A percentile compares a stretch with the other conserved stretches of the same genome.
These are phyloP conservation scores for Drosophila ercepeae DNA, from an alignment of 1,140 invertebrate species.

Conservation along the genomic window DNA sequence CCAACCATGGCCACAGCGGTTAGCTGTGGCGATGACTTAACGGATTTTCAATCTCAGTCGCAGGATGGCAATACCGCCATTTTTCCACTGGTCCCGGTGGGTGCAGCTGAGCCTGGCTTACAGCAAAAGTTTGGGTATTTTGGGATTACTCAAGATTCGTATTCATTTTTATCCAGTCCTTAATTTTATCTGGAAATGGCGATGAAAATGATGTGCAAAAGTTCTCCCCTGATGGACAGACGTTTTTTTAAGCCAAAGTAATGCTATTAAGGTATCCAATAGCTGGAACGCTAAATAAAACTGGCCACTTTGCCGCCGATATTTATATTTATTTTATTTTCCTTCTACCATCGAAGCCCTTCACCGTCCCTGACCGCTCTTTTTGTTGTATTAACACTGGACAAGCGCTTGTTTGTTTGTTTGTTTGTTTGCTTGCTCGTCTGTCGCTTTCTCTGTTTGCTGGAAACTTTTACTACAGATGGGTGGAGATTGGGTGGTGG, in stretches of 20 bases:
- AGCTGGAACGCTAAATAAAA: constrained; percentile 27
- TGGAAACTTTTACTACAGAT: constrained; percentile 69
- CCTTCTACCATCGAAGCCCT: constrained; percentile 2
- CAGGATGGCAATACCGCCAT: constrained; percentile 2
- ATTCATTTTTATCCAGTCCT: background rate
- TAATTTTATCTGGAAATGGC: no score
- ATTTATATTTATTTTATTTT: constrained; percentile 81
- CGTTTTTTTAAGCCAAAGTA: background rate
- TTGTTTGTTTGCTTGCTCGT: constrained; percentile 49
- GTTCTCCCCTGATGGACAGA: background rate
- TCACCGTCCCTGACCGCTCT: background rate
- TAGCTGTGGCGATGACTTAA: constrained; percentile 80
- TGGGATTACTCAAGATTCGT: background rate
- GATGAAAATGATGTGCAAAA: background rate
- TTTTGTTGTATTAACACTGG: constrained; percentile 71
- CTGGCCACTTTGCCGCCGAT: constrained; percentile 76
- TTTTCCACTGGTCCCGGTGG: background rate
- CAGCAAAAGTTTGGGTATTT: background rate
- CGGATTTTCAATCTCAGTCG: constrained; percentile 78
- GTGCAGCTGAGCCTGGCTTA: constrained; percentile 34
- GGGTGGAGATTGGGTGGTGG: constrained; percentile 2
- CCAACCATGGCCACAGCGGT: constrained; percentile 66
- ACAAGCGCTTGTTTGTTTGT: constrained; percentile 50
- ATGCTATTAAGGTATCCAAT: background rate
- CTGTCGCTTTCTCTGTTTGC: constrained; percentile 65